Conservation (phyloP, 2,888 invertebrate genomes). For the Oscheius sp. region DNA sequence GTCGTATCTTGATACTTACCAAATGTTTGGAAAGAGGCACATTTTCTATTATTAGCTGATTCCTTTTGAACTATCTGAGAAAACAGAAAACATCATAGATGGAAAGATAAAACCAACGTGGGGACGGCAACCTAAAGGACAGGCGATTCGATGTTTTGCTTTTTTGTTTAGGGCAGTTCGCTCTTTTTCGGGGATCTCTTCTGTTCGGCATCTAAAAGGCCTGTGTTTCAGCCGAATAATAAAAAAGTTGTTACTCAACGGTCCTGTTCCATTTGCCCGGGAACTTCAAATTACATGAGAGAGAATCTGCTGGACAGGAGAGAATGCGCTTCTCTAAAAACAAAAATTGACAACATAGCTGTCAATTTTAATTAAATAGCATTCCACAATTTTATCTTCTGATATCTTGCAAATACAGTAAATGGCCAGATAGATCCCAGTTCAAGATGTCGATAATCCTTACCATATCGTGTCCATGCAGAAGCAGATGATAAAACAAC, state of each 20-base stretch:
- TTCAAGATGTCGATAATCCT: too few relatives aligned
- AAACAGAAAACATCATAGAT: too few relatives aligned
- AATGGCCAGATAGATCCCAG: too few relatives aligned
- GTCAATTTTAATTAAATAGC: too few relatives aligned
- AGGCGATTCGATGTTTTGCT: slow-evolving; percentile 11
- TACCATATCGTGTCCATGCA: slow-evolving; percentile 23
- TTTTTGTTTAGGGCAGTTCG: slow-evolving; percentile 22
- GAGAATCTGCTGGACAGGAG: neutral
- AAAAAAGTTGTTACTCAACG: slow-evolving; percentile 3
- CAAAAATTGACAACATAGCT: too few relatives aligned
- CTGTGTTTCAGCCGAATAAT: neutral
- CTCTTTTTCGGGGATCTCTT: slow-evolving; percentile 26
- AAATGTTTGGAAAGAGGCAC: slow-evolving; percentile 25
- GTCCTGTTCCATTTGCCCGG: slow-evolving; percentile 32
- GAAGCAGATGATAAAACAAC: neutral
- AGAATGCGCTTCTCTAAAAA: slow-evolving; percentile 22
- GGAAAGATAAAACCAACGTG: slow-evolving; percentile 19
- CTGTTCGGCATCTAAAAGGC: slow-evolving; percentile 30
- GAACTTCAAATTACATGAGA: slow-evolving; percentile 8
- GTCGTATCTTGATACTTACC: slow-evolving; percentile 30
- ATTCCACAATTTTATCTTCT: too few relatives aligned
- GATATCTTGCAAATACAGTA: too few relatives aligned
- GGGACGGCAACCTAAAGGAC: slow-evolving; percentile 29
- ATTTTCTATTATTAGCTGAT: slow-evolving; percentile 30
- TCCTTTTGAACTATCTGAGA: slow-evolving; percentile 34